Percentiles rank a stretch among this genome's conserved stretches.
These are phyloP conservation scores for Pseudococcus viburni DNA, from an alignment of 2,888 invertebrate species.

Conservation along the genomic window DNA sequence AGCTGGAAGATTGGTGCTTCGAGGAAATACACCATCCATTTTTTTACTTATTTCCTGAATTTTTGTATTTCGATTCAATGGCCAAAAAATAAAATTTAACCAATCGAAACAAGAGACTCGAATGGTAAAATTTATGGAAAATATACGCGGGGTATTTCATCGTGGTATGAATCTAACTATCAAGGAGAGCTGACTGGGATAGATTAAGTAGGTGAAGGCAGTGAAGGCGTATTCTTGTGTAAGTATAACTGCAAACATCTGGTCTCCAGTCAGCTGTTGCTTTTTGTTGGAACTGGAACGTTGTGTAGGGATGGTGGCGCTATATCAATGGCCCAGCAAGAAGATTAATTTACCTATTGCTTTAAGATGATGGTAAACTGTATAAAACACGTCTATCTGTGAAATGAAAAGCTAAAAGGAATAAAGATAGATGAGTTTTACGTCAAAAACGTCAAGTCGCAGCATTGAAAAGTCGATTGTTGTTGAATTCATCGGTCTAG, in stretches of 20 bases:
- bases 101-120: background rate
- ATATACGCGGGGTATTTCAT: background rate
- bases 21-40: background rate
- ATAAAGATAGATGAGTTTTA: constrained; percentile 46
- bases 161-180: background rate
- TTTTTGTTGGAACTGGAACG: constrained; percentile 29
- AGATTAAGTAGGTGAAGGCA: background rate
- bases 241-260: background rate
- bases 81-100: background rate
- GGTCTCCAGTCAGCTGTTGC: constrained; percentile 40
- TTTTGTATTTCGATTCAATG: background rate
- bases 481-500: background rate
- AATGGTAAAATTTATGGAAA: background rate
- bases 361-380: constrained; percentile 42
- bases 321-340: constrained; percentile 22
- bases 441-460: constrained; percentile 9
- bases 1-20: background rate
- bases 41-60: background rate
- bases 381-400: constrained; percentile 33
- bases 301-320: background rate
- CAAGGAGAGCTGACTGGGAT: too few relatives aligned
- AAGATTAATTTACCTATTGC: constrained; percentile 29
- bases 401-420: constrained; percentile 53
- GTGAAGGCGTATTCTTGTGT: background rate
- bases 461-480: constrained; percentile 50